Evolutionary conservation across 2,113 vertebrate genomes (phyloP).

Genomic region (Lepisosteus oculatus): DNA sequence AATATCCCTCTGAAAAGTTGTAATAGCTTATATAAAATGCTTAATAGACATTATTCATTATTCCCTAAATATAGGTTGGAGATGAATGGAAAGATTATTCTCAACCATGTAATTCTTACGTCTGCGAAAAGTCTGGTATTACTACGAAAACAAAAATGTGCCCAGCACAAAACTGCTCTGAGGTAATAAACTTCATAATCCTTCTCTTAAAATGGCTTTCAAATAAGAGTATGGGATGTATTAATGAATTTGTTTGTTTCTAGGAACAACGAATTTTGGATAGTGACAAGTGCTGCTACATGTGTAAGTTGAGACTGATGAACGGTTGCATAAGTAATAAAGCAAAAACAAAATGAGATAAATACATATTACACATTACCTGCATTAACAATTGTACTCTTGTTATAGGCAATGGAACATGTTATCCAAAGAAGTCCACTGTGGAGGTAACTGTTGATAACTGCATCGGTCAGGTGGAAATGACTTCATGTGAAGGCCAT

Average conservation of each 20-base stretch:
- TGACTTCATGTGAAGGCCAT: conserved; percentile 50
- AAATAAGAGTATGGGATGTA: not conserved
- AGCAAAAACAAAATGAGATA: not conserved
- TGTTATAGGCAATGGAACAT: conserved; percentile 42
- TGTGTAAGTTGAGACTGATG: conserved; percentile 40
- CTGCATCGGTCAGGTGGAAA: conserved; percentile 32
- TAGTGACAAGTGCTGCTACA: conserved; percentile 46
- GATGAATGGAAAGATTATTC: conserved; percentile 45
- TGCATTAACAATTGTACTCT: not conserved
- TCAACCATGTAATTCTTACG: conserved; percentile 44
- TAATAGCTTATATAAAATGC: no score
- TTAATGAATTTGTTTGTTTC: conserved; percentile 5
- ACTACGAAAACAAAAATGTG: conserved; percentile 37
- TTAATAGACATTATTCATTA: no score
- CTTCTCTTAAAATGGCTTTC: not conserved
- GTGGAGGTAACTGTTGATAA: conserved; percentile 29
- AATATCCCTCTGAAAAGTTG: no score
- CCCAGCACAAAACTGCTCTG: conserved; percentile 33
- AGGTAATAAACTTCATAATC: conserved; percentile 34
- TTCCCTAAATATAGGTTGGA: conserved; percentile 43
- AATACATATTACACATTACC: not conserved
- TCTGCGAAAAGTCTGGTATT: conserved; percentile 41
- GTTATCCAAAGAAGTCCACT: conserved; percentile 32
- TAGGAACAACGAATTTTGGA: conserved; percentile 53
- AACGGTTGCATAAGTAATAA: not conserved